Base-by-base conservation (phyloP, 2,888 invertebrate species). In the Acleris cristana region DNA sequence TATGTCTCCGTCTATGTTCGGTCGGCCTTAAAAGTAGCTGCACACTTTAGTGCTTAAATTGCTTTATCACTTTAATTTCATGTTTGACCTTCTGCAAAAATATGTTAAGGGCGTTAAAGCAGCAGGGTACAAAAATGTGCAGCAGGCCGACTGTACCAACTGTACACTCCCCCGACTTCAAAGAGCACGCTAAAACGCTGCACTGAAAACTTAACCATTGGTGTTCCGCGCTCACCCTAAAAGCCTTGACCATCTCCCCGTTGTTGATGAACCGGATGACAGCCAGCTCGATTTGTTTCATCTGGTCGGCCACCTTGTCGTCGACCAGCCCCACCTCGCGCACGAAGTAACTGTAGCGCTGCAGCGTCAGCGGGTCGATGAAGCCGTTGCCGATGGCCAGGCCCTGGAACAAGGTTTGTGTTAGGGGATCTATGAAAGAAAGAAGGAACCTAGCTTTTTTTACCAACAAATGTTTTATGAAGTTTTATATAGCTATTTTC, bases 311-410 rank as follows among this genome's bases (percentile, higher is more conserved):
- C 4, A 89, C 88, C 18, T 79, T 84, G 68, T 93, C 92, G 70
- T 95, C 95, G 0, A 95, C 93, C 14, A 94, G 76, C 0, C 94
- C 94, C 0, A 88, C 82, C 70, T 94, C 94, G 7, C 93, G 90
- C 5, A 93, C 90, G 73, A 93, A 94, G 73, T 91, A 81, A 55
- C 94, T 94, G 80, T 94, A 94, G 69, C 86, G 85, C 72, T 94
- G 89, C 73, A 94, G 89, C 0, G 91, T 87, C 14, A 83, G 78
- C 0, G 94, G 94, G 75, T 94, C 94, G 21, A 93, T 93, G 74
- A 94, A 93, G 0, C 94, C 94, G 74, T 94, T 94, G 49, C 94
- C 94, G 34, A 94, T 93, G 0, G 93, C 94, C 53, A 94, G 71
- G 70, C 94, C 93, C 93, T 94, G 78, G 40, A 40, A 40, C 34